Conservation (phyloP, 2,797 vertebrate species). For the Neosalanx taihuensis region DNA sequence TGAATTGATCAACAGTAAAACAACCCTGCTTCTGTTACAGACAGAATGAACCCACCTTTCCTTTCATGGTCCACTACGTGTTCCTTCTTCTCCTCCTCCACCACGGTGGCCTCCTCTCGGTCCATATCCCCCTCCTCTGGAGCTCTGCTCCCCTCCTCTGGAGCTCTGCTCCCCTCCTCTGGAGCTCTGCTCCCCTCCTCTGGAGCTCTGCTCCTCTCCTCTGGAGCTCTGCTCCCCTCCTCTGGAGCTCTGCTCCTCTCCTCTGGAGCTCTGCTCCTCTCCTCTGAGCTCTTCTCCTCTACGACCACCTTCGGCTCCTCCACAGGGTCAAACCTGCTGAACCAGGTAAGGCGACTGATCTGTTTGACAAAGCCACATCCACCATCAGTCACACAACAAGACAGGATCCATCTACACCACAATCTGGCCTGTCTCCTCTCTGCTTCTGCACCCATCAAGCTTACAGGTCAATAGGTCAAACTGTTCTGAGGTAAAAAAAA, state of each 20-base stretch:
- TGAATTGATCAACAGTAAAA: too few relatives aligned
- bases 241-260: conserved; percentile 30
- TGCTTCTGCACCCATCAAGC: too few relatives aligned
- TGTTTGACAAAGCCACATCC: conserved; percentile 43
- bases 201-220: conserved; percentile 39
- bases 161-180: conserved; percentile 40
- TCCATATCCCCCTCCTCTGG: conserved; percentile 2
- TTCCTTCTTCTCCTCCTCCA: background rate
- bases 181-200: conserved; percentile 35
- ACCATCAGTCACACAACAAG: background rate
- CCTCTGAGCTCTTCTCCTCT: conserved; percentile 49
- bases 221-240: conserved; percentile 23
- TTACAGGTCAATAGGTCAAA: too few relatives aligned
- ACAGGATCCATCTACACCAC: too few relatives aligned
- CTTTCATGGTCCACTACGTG: conserved; percentile 11
- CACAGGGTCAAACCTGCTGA: conserved; percentile 77
- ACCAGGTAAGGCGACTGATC: conserved; percentile 90
- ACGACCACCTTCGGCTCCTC: conserved; percentile 40
- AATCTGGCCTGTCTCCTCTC: too few relatives aligned
- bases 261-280: conserved; percentile 20
- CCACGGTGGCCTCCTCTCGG: background rate
- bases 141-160: conserved; percentile 37
- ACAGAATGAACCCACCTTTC: conserved; percentile 50
- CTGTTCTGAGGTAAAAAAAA: too few relatives aligned
- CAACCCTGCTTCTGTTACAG: background rate